phyloP scores from a whole-genome alignment of 2,797 vertebrate genomes.

The Lagocephalus sceleratus region DNA sequence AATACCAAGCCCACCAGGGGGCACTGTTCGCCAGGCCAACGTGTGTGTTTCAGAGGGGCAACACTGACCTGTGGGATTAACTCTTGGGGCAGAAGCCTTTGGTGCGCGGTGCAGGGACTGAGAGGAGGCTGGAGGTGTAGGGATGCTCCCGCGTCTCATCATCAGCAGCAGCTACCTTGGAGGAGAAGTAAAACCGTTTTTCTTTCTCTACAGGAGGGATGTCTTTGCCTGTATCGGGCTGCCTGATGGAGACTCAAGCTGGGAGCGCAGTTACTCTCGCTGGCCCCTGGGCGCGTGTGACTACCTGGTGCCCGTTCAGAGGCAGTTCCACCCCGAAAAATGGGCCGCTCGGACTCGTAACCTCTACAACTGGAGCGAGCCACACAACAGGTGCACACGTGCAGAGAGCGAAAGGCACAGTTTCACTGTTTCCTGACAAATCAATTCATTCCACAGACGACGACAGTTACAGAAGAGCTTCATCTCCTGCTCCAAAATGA shows the following conservation, averaged over 20 bases:
- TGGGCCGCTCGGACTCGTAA: constrained; percentile 83
- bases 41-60: constrained; percentile 56
- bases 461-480: no score
- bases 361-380: constrained; percentile 93
- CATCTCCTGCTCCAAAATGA: background rate
- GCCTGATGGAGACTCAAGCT: constrained; percentile 88
- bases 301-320: constrained; percentile 80
- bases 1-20: constrained; percentile 79
- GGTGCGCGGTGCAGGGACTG: constrained; percentile 18
- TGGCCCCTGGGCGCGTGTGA: constrained; percentile 95
- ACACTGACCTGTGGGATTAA: constrained; percentile 62
- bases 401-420: no score
- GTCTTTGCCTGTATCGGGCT: constrained; percentile 93
- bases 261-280: constrained; percentile 83
- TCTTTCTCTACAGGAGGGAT: constrained; percentile 77
- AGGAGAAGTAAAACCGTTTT: background rate
- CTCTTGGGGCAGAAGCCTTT: constrained; percentile 34
- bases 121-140: constrained; percentile 20
- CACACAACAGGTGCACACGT: constrained; percentile 70
- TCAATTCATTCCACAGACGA: no score
- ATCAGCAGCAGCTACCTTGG: constrained; percentile 5
- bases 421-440: background rate
- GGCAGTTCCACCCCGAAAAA: constrained; percentile 80
- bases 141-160: constrained; percentile 5
- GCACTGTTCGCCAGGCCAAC: constrained; percentile 81